Evolutionary conservation across 2,797 vertebrate species (phyloP).

Genomic region (Luscinia megarhynchos): DNA sequence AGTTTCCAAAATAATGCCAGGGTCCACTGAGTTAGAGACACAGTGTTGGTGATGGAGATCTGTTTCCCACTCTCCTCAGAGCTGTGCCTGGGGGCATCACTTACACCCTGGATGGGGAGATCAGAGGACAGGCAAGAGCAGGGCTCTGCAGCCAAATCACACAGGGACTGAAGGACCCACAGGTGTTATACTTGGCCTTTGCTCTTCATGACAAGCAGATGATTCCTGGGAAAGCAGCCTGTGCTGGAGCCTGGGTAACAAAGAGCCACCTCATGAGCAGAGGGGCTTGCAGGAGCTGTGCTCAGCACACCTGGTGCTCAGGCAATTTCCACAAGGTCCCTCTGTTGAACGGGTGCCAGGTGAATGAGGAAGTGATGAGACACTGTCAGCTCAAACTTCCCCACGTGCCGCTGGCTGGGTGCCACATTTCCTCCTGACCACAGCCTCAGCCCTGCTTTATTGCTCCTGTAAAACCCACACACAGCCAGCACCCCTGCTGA

Average conservation of each 20-base stretch:
- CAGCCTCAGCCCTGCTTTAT: neutral
- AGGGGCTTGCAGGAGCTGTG: neutral
- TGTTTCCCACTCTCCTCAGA: neutral
- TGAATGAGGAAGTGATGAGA: neutral
- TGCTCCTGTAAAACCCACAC: neutral
- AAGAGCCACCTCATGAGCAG: neutral
- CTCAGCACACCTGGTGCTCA: neutral
- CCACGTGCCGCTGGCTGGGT: neutral
- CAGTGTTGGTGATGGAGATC: neutral
- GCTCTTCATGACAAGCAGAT: too few species aligned
- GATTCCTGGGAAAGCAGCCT: neutral
- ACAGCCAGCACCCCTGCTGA: neutral
- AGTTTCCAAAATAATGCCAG: neutral
- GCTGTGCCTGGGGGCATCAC: neutral
- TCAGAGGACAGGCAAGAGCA: neutral
- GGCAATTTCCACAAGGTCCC: neutral
- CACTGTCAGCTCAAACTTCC: neutral
- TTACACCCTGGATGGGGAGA: neutral
- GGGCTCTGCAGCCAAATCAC: neutral
- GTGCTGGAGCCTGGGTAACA: neutral
- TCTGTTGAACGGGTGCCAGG: neutral
- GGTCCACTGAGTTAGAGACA: neutral
- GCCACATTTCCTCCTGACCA: neutral
- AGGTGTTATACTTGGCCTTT: accelerated
- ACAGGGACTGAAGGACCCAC: neutral